These are phyloP conservation scores for Cryptomyrus ogoouensis DNA, from an alignment of 2,113 vertebrate species.

Conservation along the genomic window DNA sequence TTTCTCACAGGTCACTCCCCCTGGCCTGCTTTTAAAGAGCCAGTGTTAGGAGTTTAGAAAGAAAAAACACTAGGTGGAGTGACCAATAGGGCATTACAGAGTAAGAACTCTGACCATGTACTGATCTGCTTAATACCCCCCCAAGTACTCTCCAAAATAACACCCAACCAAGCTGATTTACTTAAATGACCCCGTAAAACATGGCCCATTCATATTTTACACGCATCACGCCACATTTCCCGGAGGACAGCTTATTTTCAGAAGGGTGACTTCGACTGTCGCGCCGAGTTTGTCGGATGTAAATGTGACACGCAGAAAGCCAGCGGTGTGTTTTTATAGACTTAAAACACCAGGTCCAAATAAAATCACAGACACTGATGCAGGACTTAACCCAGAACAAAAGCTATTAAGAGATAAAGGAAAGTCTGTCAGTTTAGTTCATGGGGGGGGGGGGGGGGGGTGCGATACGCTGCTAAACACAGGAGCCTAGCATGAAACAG, in stretches of 20 bases:
- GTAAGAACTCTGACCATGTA: background rate
- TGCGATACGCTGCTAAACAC: background rate
- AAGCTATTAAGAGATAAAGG: background rate
- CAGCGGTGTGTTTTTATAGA: background rate
- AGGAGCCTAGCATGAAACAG: background rate
- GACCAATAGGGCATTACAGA: background rate
- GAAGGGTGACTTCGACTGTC: background rate
- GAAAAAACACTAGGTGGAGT: background rate
- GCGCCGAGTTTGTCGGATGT: background rate
- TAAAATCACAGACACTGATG: background rate
- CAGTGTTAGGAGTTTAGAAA: background rate
- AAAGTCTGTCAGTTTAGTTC: background rate
- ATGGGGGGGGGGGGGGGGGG: background rate
- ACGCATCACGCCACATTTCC: background rate
- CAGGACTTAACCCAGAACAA: background rate
- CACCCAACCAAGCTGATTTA: constrained; percentile 12
- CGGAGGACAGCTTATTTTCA: background rate
- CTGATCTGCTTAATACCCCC: background rate
- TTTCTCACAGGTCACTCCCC: background rate
- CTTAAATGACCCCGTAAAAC: background rate
- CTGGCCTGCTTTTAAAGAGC: background rate
- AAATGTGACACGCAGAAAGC: background rate
- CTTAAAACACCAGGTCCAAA: background rate
- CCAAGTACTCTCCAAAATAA: background rate
- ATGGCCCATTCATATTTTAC: background rate